Evolutionary conservation across 2,113 vertebrate genomes (phyloP).

Genomic region (Taxidea taxus): DNA sequence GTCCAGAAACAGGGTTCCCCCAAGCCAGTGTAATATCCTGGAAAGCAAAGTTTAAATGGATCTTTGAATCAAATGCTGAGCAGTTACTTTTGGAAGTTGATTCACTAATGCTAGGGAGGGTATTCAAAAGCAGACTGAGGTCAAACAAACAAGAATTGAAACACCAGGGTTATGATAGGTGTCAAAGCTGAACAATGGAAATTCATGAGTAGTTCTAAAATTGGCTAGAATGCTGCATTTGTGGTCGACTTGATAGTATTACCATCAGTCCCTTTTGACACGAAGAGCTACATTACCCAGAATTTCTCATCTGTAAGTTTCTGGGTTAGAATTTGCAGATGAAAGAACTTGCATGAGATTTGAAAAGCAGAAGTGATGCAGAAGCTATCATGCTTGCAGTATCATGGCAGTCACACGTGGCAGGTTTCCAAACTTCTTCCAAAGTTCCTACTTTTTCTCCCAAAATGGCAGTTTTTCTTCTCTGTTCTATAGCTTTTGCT

Average conservation of each 20-base stretch:
- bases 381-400: neutral
- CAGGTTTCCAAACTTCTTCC: neutral
- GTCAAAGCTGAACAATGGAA: neutral
- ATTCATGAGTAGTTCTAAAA: neutral
- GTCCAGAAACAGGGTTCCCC: neutral
- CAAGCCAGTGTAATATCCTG: neutral
- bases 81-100: neutral
- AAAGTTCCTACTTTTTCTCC: neutral
- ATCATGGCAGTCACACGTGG: neutral
- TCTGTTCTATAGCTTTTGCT: neutral
- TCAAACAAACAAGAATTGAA: neutral
- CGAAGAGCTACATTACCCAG: neutral
- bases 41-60: neutral
- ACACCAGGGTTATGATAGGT: neutral
- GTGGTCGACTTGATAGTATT: neutral
- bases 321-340: neutral
- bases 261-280: neutral
- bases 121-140: neutral
- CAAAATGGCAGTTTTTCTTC: neutral
- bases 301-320: neutral
- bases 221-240: neutral
- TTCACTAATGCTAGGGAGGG: neutral
- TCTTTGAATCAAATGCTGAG: neutral
- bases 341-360: neutral
- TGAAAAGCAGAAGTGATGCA: neutral